These are phyloP conservation scores for Latheticus oryzae DNA, from an alignment of 2,888 invertebrate species.

Conservation along the genomic window DNA sequence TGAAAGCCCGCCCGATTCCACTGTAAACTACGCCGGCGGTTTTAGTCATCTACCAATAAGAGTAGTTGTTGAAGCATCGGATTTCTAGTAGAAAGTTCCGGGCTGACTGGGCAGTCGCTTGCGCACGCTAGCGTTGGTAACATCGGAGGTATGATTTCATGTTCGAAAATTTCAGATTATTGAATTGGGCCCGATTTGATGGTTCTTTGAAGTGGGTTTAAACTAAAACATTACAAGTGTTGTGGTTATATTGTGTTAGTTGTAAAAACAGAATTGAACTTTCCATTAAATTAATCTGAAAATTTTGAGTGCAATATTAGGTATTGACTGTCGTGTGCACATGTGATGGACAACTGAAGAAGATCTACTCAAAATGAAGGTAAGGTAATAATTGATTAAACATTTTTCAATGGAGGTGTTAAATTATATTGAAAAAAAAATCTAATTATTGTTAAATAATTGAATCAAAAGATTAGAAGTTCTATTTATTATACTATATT, in stretches of 20 bases:
- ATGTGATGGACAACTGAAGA: not conserved
- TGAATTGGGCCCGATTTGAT: constrained; percentile 1
- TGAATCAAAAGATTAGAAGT: no score
- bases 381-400: not conserved
- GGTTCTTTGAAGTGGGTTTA: constrained; percentile 13
- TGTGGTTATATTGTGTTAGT: no score
- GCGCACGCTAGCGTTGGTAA: constrained; percentile 53
- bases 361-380: constrained; percentile 6
- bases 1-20: constrained; percentile 35
- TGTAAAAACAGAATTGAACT: no score
- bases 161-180: constrained; percentile 2
- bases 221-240: constrained; percentile 4
- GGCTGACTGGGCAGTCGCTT: constrained; percentile 55
- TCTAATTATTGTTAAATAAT: no score
- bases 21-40: constrained; percentile 23
- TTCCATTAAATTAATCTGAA: not conserved
- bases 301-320: constrained; percentile 6
- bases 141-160: constrained; percentile 24
- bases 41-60: constrained; percentile 47
- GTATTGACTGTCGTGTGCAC: constrained; percentile 1
- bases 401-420: no score
- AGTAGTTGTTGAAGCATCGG: constrained; percentile 43
- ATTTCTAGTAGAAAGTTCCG: constrained; percentile 49
- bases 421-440: no score
- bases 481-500: no score